A percentile compares a stretch with the other conserved stretches of the same genome.
These are phyloP conservation scores for Arge pagana DNA, from an alignment of 2,888 invertebrate genomes.

Conservation along the genomic window DNA sequence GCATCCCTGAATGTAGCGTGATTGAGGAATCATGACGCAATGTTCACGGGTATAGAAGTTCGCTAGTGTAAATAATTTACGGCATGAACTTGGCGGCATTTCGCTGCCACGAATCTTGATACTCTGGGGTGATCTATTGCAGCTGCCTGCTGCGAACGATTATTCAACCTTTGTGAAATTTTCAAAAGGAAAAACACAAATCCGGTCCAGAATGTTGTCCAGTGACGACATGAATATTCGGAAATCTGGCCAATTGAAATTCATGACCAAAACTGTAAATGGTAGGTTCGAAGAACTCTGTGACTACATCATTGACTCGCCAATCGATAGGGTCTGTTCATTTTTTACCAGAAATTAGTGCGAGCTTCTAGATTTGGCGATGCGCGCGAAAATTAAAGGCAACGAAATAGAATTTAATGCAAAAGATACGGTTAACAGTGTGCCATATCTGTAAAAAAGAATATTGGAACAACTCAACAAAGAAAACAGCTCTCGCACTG, in stretches of 20 bases:
- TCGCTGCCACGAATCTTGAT: no score
- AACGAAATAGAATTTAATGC: conserved; percentile 27
- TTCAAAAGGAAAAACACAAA: no score
- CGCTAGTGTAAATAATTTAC: no score
- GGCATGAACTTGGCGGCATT: no score
- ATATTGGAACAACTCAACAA: conserved; percentile 27
- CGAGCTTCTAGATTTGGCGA: conserved; percentile 35
- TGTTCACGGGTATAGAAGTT: no score
- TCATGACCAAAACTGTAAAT: neutral
- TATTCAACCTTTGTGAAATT: no score
- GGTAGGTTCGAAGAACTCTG: conserved; percentile 33
- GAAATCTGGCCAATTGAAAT: neutral
- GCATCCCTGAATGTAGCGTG: no score
- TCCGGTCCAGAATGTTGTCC: no score
- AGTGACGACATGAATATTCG: no score
- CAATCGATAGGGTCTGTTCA: conserved; percentile 37
- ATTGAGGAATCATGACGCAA: no score
- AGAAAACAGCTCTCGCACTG: conserved; percentile 32
- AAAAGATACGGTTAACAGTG: conserved; percentile 26
- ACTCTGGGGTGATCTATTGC: no score
- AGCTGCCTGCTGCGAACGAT: no score
- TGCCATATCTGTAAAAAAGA: conserved; percentile 26
- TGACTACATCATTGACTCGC: conserved; percentile 31
- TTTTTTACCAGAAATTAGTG: conserved; percentile 40
- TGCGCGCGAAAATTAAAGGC: conserved; percentile 28